Conservation (phyloP, 2,888 invertebrate species). For the Scaptomyza polygonia region DNA sequence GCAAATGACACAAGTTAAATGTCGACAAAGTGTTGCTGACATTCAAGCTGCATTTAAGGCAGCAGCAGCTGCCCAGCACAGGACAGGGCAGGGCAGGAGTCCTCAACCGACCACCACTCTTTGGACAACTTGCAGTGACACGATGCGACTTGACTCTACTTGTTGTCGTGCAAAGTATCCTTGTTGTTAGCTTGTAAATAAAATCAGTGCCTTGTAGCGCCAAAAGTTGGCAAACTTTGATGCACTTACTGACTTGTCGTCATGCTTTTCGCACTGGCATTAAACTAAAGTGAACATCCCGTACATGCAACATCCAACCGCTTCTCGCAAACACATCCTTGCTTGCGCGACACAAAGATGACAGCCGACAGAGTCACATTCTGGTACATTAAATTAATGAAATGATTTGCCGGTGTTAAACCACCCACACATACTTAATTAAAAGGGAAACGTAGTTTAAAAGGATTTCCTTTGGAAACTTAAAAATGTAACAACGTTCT, state of each 20-base stretch:
- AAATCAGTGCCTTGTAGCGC: constrained; percentile 70
- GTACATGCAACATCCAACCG: background rate
- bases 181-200: constrained; percentile 50
- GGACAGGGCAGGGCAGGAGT: constrained; percentile 10
- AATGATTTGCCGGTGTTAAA: constrained; percentile 55
- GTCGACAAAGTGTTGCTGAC: constrained; percentile 72
- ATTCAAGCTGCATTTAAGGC: constrained; percentile 51
- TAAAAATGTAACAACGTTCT: constrained; percentile 59
- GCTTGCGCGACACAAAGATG: constrained; percentile 62
- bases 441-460: constrained; percentile 29
- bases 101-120: background rate
- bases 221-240: constrained; percentile 62
- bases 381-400: constrained; percentile 77
- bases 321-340: constrained; percentile 33
- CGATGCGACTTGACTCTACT: constrained; percentile 32
- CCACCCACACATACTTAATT: no score
- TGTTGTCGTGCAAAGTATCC: constrained; percentile 44
- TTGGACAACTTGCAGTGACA: constrained; percentile 7
- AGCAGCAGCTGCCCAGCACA: constrained; percentile 38
- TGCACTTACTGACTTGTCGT: constrained; percentile 66
- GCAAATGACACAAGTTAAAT: constrained; percentile 76
- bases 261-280: constrained; percentile 33
- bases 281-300: constrained; percentile 71
- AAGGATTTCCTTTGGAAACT: constrained; percentile 43
- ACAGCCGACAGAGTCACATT: constrained; percentile 78